Base-by-base conservation (phyloP, 30 jellyfish, hydroid and myxozoan genomes). In the Hydractinia echinata region DNA sequence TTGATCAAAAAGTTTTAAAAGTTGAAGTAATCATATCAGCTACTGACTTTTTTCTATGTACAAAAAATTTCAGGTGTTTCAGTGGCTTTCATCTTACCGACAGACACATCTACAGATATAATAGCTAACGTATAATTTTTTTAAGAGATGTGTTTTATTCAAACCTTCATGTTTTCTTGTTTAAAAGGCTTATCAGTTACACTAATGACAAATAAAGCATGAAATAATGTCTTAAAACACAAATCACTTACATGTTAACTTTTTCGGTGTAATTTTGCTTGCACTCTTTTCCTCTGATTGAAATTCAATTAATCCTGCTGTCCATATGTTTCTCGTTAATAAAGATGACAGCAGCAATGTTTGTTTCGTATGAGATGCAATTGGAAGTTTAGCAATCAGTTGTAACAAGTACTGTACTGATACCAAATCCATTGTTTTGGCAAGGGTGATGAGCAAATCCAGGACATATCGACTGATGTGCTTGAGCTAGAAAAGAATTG, bases 401-500 rank as follows among this genome's bases (percentile, higher is more conserved):
- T 89, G 48, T 51, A 93, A 88, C 61, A 93, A 60, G 72, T 78
- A 88, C 55, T 84, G 94, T 5, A 93, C 95, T 18, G 95, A 86
- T 15, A 64, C 69, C 66, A 93, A 74, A 77, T 93, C 99, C 95
- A 93, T 83, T 55, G 86, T 94, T 76, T 93, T 93, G 54, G 99
- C 95, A 61, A 93, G 80, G 55, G 96, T 89, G 50, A 93, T 88
- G 77, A 88, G 78, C 84, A 93, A 78, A 18, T 93, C 99, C 52
- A 93, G 73, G 6, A 93, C 99, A 68, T 82, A 88, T 53, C 90
- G 88, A 48, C 99, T 95, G 51, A 95, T 85, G 83, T 93, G 99
- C 66, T 93, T 93, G 76, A 93, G 86, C 99, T 93, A 56, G 39
- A 58, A 83, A 55, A 67, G 51, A 73, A 51, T 1, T 39, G 13